Conservation (phyloP, 2,888 invertebrate species). For the Leptopilina myrica region DNA sequence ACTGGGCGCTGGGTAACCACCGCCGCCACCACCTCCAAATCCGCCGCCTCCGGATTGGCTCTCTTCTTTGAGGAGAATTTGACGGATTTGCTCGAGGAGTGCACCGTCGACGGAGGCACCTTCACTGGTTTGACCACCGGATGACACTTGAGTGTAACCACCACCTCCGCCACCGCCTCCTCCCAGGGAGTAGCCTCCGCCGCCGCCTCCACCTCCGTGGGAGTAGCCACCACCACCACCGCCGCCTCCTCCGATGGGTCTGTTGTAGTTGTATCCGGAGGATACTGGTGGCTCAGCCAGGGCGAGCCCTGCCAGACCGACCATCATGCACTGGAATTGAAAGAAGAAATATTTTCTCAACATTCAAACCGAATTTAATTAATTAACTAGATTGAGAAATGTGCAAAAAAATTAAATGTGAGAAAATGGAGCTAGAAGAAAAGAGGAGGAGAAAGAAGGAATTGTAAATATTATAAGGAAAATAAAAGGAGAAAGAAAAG, state of each 20-base stretch:
- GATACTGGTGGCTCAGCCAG: slow-evolving; percentile 84
- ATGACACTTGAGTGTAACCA: slow-evolving; percentile 86
- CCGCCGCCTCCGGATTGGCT: slow-evolving; percentile 78
- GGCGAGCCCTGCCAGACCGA: slow-evolving; percentile 86
- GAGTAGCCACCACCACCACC: slow-evolving; percentile 67
- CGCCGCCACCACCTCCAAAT: slow-evolving; percentile 75
- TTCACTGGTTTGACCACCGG: slow-evolving; percentile 89
- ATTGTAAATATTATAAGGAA: too few relatives aligned
- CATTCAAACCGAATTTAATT: background rate
- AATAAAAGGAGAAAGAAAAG: too few relatives aligned
- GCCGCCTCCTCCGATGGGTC: slow-evolving; percentile 81
- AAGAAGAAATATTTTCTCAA: slow-evolving; percentile 62
- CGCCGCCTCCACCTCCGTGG: slow-evolving; percentile 71
- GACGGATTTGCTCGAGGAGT: slow-evolving; percentile 89
- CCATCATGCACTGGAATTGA: slow-evolving; percentile 91
- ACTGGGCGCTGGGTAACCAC: slow-evolving; percentile 73
- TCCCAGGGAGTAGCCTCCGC: slow-evolving; percentile 66
- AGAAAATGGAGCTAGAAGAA: too few relatives aligned
- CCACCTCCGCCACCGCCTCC: slow-evolving; percentile 73
- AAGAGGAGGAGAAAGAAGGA: too few relatives aligned
- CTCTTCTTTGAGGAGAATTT: slow-evolving; percentile 90
- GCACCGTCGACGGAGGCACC: slow-evolving; percentile 89
- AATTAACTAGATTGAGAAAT: too few relatives aligned
- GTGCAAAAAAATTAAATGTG: too few relatives aligned
- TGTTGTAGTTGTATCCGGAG: slow-evolving; percentile 76